Evolutionary conservation across 2,888 invertebrate genomes (phyloP).

Genomic region (Acrobasis repandana): DNA sequence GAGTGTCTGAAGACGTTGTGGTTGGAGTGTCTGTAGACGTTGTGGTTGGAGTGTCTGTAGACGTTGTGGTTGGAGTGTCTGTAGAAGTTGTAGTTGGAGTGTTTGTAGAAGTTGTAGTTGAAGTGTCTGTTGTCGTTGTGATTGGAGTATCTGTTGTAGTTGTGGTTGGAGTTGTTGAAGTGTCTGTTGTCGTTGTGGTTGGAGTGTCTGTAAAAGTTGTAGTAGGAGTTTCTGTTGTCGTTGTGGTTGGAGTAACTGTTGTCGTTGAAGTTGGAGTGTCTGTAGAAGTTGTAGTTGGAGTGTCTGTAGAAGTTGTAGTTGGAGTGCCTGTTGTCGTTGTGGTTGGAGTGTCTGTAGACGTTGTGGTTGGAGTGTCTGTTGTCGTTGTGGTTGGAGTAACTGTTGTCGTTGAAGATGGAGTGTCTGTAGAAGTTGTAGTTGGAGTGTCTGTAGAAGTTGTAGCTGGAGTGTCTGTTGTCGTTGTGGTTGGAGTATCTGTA

Average conservation of each 20-base stretch:
- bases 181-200: no score
- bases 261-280: no score
- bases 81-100: constrained; percentile 23
- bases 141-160: no score
- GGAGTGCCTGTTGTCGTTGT: background rate
- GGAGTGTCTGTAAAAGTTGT: no score
- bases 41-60: no score
- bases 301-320: no score
- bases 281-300: constrained; percentile 1
- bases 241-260: no score
- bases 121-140: constrained; percentile 18
- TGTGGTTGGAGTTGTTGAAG: no score
- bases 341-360: background rate
- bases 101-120: constrained; percentile 4
- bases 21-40: no score
- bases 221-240: background rate
- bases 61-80: constrained; percentile 14
- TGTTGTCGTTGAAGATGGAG: background rate
- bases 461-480: background rate
- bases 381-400: background rate
- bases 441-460: background rate
- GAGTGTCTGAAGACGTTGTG: background rate
- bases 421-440: background rate
- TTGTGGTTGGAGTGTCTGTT: background rate
- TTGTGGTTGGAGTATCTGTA: background rate